Evolutionary conservation across 2,797 vertebrate species (phyloP).

Genomic region (Lepus oiostolus): DNA sequence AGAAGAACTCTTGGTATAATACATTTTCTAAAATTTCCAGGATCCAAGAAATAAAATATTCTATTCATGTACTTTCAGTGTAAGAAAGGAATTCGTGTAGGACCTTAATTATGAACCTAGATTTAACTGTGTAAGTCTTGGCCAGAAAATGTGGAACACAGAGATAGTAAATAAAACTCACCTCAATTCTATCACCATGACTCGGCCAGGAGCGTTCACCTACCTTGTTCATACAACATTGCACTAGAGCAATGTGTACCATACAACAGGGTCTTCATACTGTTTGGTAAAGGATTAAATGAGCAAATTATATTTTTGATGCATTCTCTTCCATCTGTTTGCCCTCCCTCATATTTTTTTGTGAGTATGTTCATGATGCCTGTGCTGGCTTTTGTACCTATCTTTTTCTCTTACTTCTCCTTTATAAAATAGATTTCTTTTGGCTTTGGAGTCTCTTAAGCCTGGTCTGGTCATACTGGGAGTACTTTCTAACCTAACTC

Average conservation of each 20-base stretch:
- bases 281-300: not conserved
- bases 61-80: not conserved
- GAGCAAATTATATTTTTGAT: conserved; percentile 4
- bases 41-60: conserved; percentile 19
- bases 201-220: not conserved
- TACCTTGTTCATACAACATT: not conserved
- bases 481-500: not conserved
- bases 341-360: not conserved
- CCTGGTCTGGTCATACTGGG: not conserved
- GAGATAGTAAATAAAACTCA: conserved; percentile 27
- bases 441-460: conserved; percentile 1
- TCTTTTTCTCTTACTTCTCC: not conserved
- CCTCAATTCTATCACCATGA: not conserved
- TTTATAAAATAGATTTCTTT: conserved; percentile 21
- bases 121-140: not conserved
- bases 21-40: not conserved
- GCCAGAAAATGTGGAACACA: not conserved
- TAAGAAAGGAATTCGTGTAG: not conserved
- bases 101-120: conserved; percentile 20
- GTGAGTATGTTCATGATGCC: not conserved
- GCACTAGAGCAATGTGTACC: not conserved
- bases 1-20: not conserved
- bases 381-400: not conserved
- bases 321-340: not conserved
- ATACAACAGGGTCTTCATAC: not conserved